phyloP scores from a whole-genome alignment of 2,113 vertebrate species.

The Macrotis lagotis region DNA sequence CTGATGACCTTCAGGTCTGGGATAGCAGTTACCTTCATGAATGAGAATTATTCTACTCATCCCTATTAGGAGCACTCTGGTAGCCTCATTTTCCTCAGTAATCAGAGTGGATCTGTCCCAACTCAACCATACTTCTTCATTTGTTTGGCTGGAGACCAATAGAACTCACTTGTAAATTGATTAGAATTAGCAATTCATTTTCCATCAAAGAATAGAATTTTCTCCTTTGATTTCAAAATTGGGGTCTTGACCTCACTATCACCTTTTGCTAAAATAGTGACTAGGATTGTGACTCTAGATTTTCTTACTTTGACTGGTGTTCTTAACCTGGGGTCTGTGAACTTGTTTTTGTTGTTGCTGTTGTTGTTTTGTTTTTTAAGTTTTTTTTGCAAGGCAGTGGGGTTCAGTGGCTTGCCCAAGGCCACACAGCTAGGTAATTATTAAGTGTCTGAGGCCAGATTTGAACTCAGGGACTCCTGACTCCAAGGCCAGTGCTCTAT shows the following conservation, averaged over 20 bases:
- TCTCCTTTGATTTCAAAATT: background rate
- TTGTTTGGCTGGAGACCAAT: background rate
- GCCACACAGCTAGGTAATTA: too few species aligned
- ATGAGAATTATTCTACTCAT: background rate
- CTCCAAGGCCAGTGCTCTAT: too few species aligned
- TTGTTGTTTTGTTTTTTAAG: too few species aligned
- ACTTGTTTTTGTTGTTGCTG: too few species aligned
- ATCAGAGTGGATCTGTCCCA: background rate
- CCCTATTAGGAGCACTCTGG: background rate
- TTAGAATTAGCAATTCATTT: background rate
- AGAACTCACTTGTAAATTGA: background rate
- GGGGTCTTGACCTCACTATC: background rate
- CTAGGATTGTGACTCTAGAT: constrained; percentile 2
- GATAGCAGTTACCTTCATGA: background rate
- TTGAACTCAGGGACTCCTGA: too few species aligned
- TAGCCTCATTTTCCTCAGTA: background rate
- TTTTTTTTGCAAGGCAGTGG: too few species aligned
- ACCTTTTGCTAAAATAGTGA: constrained; percentile 14
- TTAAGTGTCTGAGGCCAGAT: too few species aligned
- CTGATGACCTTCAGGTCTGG: background rate
- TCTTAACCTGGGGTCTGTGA: background rate
- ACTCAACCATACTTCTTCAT: background rate
- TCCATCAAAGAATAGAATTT: background rate
- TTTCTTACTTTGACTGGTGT: background rate
- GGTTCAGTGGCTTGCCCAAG: too few species aligned